Percentiles rank a stretch among this genome's conserved stretches.
These are phyloP conservation scores for Phaethon lepturus DNA, from an alignment of 2,113 vertebrate genomes.

Conservation along the genomic window DNA sequence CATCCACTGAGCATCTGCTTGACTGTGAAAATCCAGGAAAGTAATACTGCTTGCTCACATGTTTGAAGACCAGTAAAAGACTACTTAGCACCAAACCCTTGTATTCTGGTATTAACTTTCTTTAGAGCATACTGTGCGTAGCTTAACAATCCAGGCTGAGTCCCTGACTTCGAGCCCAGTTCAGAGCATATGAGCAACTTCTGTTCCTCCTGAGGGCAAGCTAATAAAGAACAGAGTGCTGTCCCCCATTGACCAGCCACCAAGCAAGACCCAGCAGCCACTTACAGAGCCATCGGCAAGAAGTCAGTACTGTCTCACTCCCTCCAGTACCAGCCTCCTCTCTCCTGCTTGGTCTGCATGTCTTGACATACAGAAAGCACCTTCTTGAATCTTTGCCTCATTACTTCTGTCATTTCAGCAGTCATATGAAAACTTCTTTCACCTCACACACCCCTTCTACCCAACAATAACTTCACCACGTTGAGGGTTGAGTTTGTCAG, in stretches of 20 bases:
- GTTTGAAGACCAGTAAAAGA: not conserved
- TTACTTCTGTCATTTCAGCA: not conserved
- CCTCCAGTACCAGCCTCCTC: not conserved
- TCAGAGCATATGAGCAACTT: not conserved
- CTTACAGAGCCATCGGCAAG: not conserved
- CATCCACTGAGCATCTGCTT: not conserved
- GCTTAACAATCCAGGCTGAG: not conserved
- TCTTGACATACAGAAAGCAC: rapidly evolving
- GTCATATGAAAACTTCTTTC: not conserved
- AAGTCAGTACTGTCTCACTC: not conserved
- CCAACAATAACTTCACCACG: not conserved
- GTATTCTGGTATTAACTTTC: not conserved
- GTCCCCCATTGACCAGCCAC: not conserved
- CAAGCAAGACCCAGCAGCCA: not conserved
- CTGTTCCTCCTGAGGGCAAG: not conserved
- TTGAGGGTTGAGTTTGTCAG: rapidly evolving
- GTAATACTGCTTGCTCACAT: not conserved
- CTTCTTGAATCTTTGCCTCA: not conserved
- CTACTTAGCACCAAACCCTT: not conserved
- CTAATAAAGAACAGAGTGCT: not conserved
- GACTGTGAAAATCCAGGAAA: not conserved
- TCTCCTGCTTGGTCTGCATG: not conserved
- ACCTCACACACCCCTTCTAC: not conserved
- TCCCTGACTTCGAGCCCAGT: not conserved
- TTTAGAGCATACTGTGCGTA: not conserved